These are phyloP conservation scores for Steinernema scapterisci DNA, from an alignment of 2,888 invertebrate genomes.

Conservation along the genomic window DNA sequence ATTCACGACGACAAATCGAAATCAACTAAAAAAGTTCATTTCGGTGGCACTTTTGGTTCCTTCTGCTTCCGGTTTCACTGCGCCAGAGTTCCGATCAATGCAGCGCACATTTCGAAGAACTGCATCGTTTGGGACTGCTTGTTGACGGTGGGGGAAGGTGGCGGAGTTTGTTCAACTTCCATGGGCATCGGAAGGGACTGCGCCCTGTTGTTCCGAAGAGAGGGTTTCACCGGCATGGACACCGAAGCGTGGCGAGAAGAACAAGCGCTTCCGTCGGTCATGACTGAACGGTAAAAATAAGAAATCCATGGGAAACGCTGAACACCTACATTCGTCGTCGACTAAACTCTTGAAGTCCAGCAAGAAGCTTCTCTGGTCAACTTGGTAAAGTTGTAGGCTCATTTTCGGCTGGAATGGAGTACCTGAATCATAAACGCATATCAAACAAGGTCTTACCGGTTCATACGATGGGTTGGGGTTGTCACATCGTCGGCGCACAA, in stretches of 20 bases:
- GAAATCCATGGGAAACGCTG: neutral
- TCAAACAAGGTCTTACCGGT: slow-evolving; percentile 42
- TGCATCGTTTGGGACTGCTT: slow-evolving; percentile 91
- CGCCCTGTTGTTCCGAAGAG: slow-evolving; percentile 58
- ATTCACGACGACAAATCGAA: too few relatives aligned
- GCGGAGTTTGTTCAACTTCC: slow-evolving; percentile 53
- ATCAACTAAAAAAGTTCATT: too few relatives aligned
- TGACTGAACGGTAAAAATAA: slow-evolving; percentile 17
- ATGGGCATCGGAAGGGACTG: slow-evolving; percentile 63
- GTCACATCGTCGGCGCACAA: slow-evolving; percentile 84
- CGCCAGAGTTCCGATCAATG: slow-evolving; percentile 94
- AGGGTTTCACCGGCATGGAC: slow-evolving; percentile 63
- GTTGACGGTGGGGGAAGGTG: slow-evolving; percentile 59
- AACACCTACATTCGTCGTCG: slow-evolving; percentile 67
- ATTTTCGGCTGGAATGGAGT: slow-evolving; percentile 77
- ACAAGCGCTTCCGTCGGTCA: slow-evolving; percentile 53
- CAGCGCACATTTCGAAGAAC: slow-evolving; percentile 99
- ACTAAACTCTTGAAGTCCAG: slow-evolving; percentile 90
- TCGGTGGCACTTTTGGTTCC: too few relatives aligned
- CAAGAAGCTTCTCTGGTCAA: slow-evolving; percentile 94
- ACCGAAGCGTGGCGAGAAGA: slow-evolving; percentile 67
- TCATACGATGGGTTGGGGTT: slow-evolving; percentile 49
- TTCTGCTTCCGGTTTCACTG: slow-evolving; percentile 72
- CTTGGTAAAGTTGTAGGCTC: slow-evolving; percentile 97
- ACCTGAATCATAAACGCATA: slow-evolving; percentile 30